Evolutionary conservation across 2,113 vertebrate genomes (phyloP).

Genomic region (Coreoperca whiteheadi): DNA sequence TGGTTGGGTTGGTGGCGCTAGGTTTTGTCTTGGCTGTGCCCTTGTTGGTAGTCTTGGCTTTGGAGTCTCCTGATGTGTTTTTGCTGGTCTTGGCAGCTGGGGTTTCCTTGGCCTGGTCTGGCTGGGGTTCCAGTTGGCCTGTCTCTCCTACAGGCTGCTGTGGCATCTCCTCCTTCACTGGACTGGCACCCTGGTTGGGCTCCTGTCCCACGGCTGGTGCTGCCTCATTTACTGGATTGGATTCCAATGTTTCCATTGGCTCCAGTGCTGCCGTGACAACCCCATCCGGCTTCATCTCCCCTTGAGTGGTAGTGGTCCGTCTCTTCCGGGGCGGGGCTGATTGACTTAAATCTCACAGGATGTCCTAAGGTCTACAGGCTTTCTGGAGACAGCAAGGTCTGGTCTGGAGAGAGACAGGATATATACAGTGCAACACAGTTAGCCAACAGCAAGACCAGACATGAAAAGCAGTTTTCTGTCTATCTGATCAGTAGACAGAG

Average conservation of each 20-base stretch:
- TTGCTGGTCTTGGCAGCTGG: constrained; percentile 69
- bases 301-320: constrained; percentile 65
- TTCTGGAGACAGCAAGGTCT: constrained; percentile 33
- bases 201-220: constrained; percentile 61
- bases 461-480: constrained; percentile 41
- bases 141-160: constrained; percentile 53
- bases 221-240: constrained; percentile 75
- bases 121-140: constrained; percentile 55
- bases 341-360: constrained; percentile 46
- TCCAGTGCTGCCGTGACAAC: constrained; percentile 80
- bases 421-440: constrained; percentile 15
- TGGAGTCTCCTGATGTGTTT: constrained; percentile 76
- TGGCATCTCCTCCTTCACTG: constrained; percentile 40
- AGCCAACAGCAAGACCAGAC: constrained; percentile 73
- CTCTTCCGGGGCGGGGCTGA: constrained; percentile 54
- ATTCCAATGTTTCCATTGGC: constrained; percentile 82
- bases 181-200: constrained; percentile 66
- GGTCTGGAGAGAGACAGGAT: constrained; percentile 59
- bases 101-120: constrained; percentile 60
- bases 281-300: constrained; percentile 87
- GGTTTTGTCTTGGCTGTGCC: constrained; percentile 76
- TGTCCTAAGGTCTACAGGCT: constrained; percentile 45
- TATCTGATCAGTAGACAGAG: constrained; percentile 47
- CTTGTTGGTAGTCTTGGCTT: constrained; percentile 80
- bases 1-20: constrained; percentile 53